phyloP scores from a whole-genome alignment of 2,113 vertebrate genomes.

The Mus spicilegus region DNA sequence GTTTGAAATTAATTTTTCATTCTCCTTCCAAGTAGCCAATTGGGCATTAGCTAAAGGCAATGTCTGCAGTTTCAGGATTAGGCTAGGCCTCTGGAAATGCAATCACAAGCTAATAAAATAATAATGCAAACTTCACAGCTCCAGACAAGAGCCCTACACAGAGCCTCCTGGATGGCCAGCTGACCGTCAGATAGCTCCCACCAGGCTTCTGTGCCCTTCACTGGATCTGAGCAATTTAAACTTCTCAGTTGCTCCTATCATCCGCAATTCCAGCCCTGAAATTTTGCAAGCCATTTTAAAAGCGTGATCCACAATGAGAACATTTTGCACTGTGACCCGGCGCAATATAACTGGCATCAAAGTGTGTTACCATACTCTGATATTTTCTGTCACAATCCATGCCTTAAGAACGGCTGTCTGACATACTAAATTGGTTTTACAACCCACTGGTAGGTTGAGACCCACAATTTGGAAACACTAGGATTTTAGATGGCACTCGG shows the following conservation, averaged over 20 bases:
- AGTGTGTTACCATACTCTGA: not conserved
- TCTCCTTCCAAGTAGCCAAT: not conserved
- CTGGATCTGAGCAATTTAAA: not conserved
- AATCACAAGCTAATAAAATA: conserved; percentile 36
- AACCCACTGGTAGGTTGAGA: not conserved
- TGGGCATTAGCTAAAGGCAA: not conserved
- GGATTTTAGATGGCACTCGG: not conserved
- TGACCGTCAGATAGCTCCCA: rapidly evolving
- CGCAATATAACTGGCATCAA: not conserved
- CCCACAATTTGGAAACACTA: not conserved
- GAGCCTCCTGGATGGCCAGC: not conserved
- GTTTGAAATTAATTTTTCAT: not conserved
- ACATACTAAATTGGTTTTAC: conserved; percentile 11
- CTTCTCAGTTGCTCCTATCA: not conserved
- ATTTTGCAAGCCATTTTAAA: not conserved
- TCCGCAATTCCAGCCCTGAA: not conserved
- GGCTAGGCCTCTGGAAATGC: not conserved
- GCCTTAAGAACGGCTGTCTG: not conserved
- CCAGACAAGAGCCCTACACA: not conserved
- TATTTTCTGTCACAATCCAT: not conserved
- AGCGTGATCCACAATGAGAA: not conserved
- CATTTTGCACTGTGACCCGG: not conserved
- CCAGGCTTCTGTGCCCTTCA: not conserved
- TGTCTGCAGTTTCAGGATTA: not conserved
- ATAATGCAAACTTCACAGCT: not conserved